Conservation (phyloP, 2,113 vertebrate species). For the Actenoides lindsayi region DNA sequence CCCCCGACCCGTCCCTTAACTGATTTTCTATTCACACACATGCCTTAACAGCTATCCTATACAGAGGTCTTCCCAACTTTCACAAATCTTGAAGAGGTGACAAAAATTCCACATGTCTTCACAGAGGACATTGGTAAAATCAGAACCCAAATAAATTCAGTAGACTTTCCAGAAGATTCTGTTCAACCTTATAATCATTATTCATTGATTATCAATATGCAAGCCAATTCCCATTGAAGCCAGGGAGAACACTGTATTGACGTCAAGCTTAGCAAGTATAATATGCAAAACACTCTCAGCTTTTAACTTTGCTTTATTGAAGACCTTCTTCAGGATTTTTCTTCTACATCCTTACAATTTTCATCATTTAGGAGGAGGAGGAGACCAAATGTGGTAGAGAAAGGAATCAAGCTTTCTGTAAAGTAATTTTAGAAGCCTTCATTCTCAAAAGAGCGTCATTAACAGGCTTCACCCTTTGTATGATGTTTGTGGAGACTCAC, state of each 20-base stretch:
- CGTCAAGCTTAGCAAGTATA: neutral
- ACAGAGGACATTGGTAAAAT: neutral
- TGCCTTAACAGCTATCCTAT: neutral
- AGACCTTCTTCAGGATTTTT: neutral
- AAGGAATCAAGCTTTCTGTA: neutral
- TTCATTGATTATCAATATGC: neutral
- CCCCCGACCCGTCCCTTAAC: neutral
- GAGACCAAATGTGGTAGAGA: neutral
- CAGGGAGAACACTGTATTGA: neutral
- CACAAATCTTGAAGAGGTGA: neutral
- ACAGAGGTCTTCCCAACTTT: neutral
- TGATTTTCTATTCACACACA: neutral
- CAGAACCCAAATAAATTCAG: neutral
- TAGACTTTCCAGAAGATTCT: neutral
- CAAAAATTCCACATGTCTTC: neutral
- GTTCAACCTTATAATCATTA: neutral
- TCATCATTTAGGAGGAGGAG: neutral
- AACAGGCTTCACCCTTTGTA: neutral
- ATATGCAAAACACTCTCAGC: neutral
- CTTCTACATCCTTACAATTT: neutral
- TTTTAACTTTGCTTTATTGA: neutral
- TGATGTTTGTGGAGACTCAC: slow-evolving; percentile 7
- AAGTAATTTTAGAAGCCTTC: neutral
- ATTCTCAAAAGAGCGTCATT: neutral
- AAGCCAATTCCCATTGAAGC: neutral